Conservation (phyloP, 2,888 invertebrate species). For the Phasia obesa region DNA sequence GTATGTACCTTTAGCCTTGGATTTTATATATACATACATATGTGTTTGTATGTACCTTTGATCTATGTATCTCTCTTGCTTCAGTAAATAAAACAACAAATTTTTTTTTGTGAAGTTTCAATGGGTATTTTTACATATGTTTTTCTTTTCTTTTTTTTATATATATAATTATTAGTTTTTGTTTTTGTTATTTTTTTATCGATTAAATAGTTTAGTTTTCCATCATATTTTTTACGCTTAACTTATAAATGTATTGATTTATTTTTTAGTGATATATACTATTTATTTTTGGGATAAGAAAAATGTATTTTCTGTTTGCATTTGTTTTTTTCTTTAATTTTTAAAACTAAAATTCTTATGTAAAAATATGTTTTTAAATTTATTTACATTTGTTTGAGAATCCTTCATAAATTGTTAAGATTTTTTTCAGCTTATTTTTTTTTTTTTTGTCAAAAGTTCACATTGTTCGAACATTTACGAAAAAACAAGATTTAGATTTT, state of each 20-base stretch:
- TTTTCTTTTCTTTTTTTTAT: constrained; percentile 38
- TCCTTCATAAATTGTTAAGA: constrained; percentile 27
- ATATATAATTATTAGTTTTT: constrained; percentile 51
- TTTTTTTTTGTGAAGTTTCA: constrained; percentile 40
- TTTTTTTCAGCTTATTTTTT: constrained; percentile 28
- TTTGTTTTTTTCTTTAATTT: constrained; percentile 16
- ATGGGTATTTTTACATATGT: constrained; percentile 46
- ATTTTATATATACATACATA: constrained; percentile 6
- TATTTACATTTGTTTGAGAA: constrained; percentile 60
- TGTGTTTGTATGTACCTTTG: no score
- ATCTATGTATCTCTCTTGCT: neutral
- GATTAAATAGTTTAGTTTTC: constrained; percentile 31
- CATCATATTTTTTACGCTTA: constrained; percentile 53
- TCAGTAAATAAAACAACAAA: constrained; percentile 71
- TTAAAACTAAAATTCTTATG: constrained; percentile 48
- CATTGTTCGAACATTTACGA: no score
- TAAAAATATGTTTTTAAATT: constrained; percentile 22
- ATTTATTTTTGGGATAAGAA: constrained; percentile 49
- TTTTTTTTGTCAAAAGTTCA: neutral
- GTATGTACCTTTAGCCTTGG: constrained; percentile 51
- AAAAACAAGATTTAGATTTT: constrained; percentile 27
- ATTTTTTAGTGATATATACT: constrained; percentile 41
- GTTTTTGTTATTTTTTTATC: constrained; percentile 49
- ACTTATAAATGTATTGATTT: constrained; percentile 51
- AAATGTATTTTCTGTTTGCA: constrained; percentile 4